Conservation (phyloP, 2,113 vertebrate genomes). For the Oryzias woworae region DNA sequence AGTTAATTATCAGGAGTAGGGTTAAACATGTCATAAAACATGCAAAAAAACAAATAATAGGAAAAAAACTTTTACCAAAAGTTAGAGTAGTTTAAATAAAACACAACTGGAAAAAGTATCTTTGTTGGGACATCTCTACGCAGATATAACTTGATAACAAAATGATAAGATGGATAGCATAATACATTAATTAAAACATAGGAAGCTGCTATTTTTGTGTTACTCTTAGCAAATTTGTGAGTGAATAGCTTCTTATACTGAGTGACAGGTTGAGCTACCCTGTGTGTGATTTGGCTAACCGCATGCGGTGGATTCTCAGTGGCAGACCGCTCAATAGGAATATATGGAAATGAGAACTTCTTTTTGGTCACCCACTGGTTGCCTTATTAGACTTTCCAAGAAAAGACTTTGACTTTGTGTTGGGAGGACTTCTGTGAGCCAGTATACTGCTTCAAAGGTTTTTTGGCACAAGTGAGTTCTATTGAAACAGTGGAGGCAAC, state of each 20-base stretch:
- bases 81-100: too few species aligned
- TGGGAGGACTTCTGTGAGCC: constrained; percentile 6
- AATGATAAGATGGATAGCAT: too few species aligned
- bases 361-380: constrained; percentile 33
- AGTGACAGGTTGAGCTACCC: constrained; percentile 3
- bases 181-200: too few species aligned
- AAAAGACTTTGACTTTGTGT: constrained; percentile 10
- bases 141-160: too few species aligned
- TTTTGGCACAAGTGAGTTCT: not conserved
- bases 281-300: constrained; percentile 11
- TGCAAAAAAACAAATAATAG: too few species aligned
- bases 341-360: constrained; percentile 50
- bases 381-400: constrained; percentile 8
- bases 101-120: too few species aligned
- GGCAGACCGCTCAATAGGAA: constrained; percentile 33
- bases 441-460: not conserved
- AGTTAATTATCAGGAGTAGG: too few species aligned
- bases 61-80: too few species aligned
- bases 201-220: too few species aligned
- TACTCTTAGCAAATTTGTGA: not conserved
- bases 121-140: too few species aligned
- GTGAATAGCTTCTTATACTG: not conserved
- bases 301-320: constrained; percentile 8
- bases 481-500: not conserved
- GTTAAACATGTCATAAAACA: too few species aligned